These are phyloP conservation scores for Sclerodermus sp. DNA, from an alignment of 2,888 invertebrate species.

Conservation along the genomic window DNA sequence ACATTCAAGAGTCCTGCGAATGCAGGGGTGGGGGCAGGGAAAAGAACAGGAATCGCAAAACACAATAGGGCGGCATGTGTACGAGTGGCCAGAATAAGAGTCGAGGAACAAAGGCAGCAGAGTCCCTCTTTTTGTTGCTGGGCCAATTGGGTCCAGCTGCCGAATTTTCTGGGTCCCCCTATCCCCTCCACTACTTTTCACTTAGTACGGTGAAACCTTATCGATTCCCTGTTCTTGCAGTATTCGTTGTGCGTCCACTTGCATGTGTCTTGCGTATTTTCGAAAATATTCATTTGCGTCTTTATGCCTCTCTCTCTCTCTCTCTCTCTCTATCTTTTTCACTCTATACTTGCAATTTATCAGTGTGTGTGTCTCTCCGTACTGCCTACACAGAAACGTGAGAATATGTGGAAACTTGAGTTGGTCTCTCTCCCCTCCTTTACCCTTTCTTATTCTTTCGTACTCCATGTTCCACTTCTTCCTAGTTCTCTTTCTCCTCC, in stretches of 20 bases:
- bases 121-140: conserved; percentile 1
- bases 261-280: conserved; percentile 2
- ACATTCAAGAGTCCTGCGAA: not conserved
- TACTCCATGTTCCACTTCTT: conserved; percentile 10
- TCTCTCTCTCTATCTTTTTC: not conserved
- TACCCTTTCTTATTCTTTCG: conserved; percentile 16
- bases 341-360: not conserved
- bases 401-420: conserved; percentile 27
- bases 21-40: not conserved
- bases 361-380: conserved; percentile 13
- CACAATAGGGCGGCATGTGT: not conserved
- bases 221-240: conserved; percentile 4
- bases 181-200: no score
- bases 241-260: not conserved
- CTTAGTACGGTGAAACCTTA: no score
- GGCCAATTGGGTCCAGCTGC: conserved; percentile 27
- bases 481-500: conserved; percentile 2
- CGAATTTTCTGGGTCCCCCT: conserved; percentile 29
- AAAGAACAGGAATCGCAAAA: not conserved
- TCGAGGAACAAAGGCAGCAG: conserved; percentile 6
- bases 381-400: conserved; percentile 21
- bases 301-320: no score
- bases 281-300: not conserved
- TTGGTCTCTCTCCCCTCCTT: conserved; percentile 33
- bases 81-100: conserved; percentile 6